phyloP scores from a whole-genome alignment of 23 tunicate genomes.

The Diplosoma virens region DNA sequence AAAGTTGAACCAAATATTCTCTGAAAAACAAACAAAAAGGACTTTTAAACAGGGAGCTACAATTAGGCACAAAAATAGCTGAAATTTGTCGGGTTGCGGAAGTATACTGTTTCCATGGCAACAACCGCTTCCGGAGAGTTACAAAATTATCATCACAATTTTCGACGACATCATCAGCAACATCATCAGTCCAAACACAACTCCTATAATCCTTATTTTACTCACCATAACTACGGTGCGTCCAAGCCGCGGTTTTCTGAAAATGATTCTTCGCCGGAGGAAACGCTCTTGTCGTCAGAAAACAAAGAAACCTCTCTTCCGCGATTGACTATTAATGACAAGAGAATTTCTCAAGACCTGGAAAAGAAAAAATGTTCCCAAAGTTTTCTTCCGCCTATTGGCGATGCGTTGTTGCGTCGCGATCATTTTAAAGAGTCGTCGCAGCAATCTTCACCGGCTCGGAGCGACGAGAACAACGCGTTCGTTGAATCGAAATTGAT shows the following conservation, averaged over 20 bases:
- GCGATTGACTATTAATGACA: neutral
- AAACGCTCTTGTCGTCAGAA: neutral
- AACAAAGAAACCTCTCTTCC: neutral
- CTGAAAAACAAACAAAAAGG: too few relatives aligned
- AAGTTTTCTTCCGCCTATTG: conserved; percentile 51
- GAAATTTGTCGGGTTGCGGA: too few relatives aligned
- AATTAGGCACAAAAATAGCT: too few relatives aligned
- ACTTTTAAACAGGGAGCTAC: too few relatives aligned
- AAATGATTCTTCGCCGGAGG: neutral
- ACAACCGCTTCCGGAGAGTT: conserved; percentile 69
- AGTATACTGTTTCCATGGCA: conserved; percentile 38
- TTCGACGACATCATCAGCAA: conserved; percentile 19
- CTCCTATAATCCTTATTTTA: conserved; percentile 41
- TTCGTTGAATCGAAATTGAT: neutral
- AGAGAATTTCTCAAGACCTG: neutral
- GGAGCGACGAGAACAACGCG: neutral
- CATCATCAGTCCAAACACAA: conserved; percentile 46
- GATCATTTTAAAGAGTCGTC: conserved; percentile 9
- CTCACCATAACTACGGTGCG: conserved; percentile 40
- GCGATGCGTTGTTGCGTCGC: conserved; percentile 56
- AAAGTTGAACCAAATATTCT: too few relatives aligned
- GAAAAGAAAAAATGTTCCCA: neutral
- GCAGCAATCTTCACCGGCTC: neutral
- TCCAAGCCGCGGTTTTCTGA: neutral
- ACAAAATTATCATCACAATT: conserved; percentile 41